phyloP scores from a whole-genome alignment of 2,888 invertebrate species.

The Phyllotreta striolata region DNA sequence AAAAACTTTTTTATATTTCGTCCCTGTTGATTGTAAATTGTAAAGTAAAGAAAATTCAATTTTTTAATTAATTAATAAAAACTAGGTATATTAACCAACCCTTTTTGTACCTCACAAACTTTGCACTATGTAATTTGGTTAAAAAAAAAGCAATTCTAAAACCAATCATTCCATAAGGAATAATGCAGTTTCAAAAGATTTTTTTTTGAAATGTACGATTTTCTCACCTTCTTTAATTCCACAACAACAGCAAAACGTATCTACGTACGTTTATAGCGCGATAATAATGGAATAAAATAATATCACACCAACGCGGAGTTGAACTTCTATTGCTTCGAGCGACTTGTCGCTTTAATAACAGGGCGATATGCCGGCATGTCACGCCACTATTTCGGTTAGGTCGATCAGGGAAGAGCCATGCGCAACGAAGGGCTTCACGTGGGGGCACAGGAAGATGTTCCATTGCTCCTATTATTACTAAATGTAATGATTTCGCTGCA shows the following conservation, averaged over 20 bases:
- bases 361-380: constrained; percentile 7
- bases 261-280: not conserved
- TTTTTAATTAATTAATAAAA: no score
- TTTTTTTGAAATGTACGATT: no score
- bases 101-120: no score
- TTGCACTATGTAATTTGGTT: no score
- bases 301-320: constrained; percentile 10
- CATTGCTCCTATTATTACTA: constrained; percentile 25
- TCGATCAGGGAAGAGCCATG: constrained; percentile 23
- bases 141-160: no score
- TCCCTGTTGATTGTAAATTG: no score
- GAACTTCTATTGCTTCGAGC: not conserved
- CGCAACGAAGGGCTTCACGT: constrained; percentile 15
- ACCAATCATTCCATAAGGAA: no score
- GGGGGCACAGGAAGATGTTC: constrained; percentile 29
- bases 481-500: constrained; percentile 12
- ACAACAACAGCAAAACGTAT: not conserved
- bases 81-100: no score
- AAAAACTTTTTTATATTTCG: no score
- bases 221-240: not conserved
- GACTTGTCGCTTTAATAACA: constrained; percentile 14
- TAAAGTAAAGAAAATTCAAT: no score
- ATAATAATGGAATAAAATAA: not conserved
- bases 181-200: no score
- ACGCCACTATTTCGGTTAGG: constrained; percentile 32